Evolutionary conservation across 2,888 invertebrate species (phyloP).

Genomic region (Melipona bicolor): DNA sequence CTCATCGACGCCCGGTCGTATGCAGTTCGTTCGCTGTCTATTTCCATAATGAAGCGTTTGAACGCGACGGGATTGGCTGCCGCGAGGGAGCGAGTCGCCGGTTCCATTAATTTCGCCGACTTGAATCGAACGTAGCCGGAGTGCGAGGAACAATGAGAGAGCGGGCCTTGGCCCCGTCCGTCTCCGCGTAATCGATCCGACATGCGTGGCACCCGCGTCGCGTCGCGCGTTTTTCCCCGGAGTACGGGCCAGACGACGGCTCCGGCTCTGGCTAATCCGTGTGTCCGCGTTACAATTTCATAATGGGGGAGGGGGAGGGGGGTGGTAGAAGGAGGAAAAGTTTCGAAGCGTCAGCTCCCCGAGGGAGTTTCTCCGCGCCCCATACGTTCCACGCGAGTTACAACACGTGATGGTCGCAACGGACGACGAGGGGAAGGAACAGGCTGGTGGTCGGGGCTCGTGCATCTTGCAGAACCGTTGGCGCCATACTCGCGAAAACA

Average conservation of each 20-base stretch:
- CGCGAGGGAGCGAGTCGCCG: constrained; percentile 19
- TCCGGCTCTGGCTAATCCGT: constrained; percentile 72
- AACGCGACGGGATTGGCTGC: constrained; percentile 8
- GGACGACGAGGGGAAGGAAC: constrained; percentile 33
- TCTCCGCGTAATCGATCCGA: constrained; percentile 67
- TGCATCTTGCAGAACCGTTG: constrained; percentile 53
- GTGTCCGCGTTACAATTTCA: constrained; percentile 75
- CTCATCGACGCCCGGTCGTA: background rate
- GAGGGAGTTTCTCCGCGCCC: constrained; percentile 48
- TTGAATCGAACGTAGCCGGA: constrained; percentile 47
- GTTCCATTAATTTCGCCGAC: constrained; percentile 51
- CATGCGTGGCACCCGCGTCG: constrained; percentile 60
- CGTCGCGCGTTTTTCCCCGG: constrained; percentile 61
- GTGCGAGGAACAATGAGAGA: constrained; percentile 10
- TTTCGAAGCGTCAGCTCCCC: constrained; percentile 65
- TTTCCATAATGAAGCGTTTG: constrained; percentile 49
- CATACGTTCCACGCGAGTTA: constrained; percentile 65
- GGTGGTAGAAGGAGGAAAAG: constrained; percentile 69
- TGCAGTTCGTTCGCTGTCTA: constrained; percentile 12
- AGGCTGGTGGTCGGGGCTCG: constrained; percentile 20
- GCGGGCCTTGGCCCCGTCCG: constrained; percentile 18
- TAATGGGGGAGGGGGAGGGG: constrained; percentile 67
- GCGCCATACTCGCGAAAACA: constrained; percentile 44
- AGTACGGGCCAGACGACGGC: constrained; percentile 69
- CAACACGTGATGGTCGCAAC: constrained; percentile 63